Conservation (phyloP, 1,140 invertebrate genomes). For the Melanaphis sacchari region DNA sequence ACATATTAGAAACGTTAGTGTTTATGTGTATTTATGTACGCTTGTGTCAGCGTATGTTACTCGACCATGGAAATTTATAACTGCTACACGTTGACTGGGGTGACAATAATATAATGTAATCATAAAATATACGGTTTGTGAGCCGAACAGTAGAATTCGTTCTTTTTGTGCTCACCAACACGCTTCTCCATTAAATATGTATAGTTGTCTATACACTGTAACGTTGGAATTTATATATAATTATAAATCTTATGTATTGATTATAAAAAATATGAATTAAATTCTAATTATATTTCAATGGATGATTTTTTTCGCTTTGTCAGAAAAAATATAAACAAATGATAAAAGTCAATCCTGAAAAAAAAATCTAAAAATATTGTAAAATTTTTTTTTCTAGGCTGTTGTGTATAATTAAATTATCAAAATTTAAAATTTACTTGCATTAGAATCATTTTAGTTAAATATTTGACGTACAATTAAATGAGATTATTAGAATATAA, state of each 20-base stretch:
- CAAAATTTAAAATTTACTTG: neutral
- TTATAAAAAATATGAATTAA: neutral
- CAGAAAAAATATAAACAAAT: neutral
- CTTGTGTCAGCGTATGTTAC: neutral
- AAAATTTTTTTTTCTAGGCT: neutral
- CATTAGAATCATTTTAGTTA: neutral
- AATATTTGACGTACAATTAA: neutral
- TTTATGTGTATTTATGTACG: neutral
- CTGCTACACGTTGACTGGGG: neutral
- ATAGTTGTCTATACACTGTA: neutral
- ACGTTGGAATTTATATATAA: neutral
- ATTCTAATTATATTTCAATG: accelerated
- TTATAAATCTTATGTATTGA: neutral
- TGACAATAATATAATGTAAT: constrained; percentile 5
- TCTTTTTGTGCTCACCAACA: neutral
- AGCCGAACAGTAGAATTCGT: neutral
- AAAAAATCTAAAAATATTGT: neutral
- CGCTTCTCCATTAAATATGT: neutral
- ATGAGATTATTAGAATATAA: neutral
- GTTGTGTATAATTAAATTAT: neutral
- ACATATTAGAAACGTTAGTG: neutral
- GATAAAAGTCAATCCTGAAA: neutral
- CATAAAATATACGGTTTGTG: neutral
- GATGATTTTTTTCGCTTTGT: neutral
- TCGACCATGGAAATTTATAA: neutral